These are phyloP conservation scores for Drosophila meridionalis DNA, from an alignment of 2,888 invertebrate genomes.

Conservation along the genomic window DNA sequence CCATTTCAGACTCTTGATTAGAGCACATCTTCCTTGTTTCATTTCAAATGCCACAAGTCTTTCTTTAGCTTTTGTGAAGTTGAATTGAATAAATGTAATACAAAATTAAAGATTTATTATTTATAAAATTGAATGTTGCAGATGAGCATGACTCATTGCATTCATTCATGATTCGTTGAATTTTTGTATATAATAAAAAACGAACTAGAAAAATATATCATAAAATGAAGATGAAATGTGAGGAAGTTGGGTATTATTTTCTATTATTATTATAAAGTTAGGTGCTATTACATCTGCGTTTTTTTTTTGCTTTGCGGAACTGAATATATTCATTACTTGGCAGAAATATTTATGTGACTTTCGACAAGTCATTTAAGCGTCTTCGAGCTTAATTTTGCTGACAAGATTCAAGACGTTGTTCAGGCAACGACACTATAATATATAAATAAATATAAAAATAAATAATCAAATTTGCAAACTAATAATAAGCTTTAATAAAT, in stretches of 20 bases:
- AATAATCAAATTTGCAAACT: not conserved
- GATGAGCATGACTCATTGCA: too few species aligned
- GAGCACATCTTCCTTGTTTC: not conserved
- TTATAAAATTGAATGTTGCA: too few species aligned
- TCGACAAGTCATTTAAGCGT: not conserved
- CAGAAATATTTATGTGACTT: not conserved
- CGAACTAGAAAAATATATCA: not conserved
- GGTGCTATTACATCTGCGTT: not conserved
- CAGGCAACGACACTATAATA: not conserved
- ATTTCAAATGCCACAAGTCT: not conserved
- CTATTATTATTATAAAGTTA: not conserved
- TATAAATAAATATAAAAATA: not conserved
- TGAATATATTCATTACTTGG: not conserved
- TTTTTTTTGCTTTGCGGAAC: not conserved
- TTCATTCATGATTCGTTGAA: too few species aligned
- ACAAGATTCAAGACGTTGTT: not conserved
- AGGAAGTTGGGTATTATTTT: not conserved
- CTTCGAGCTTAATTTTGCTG: not conserved
- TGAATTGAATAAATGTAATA: too few species aligned
- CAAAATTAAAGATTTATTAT: too few species aligned
- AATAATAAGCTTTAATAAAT: not conserved
- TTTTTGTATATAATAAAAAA: not conserved
- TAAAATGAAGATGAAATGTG: not conserved
- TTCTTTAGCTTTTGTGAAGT: too few species aligned
- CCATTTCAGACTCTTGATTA: too few species aligned